Evolutionary conservation across 2,888 invertebrate species (phyloP).

Genomic region (Meghimatium bilineatum): DNA sequence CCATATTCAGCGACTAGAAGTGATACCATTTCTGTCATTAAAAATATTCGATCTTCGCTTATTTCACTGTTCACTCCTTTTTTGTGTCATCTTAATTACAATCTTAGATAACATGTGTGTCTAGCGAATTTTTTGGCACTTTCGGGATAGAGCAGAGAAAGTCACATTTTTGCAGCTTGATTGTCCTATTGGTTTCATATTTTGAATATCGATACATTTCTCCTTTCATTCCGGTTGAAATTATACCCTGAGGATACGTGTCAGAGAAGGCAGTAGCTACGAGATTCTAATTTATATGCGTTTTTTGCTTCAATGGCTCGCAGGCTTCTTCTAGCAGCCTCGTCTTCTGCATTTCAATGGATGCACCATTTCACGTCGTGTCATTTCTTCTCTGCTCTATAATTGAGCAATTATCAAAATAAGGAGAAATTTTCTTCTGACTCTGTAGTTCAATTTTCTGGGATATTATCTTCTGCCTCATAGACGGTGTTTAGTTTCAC

Average conservation of each 20-base stretch:
- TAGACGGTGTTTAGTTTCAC: neutral
- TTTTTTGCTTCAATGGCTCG: neutral
- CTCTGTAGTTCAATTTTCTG: neutral
- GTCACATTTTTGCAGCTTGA: neutral
- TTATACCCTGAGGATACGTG: slow-evolving; percentile 9
- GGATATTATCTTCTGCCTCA: neutral
- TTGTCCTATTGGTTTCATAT: slow-evolving; percentile 14
- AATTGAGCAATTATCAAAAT: slow-evolving; percentile 37
- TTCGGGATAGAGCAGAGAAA: neutral
- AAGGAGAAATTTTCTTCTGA: slow-evolving; percentile 12
- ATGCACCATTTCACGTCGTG: slow-evolving; percentile 9
- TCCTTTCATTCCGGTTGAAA: slow-evolving; percentile 11
- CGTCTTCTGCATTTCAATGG: slow-evolving; percentile 1
- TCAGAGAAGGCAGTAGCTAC: neutral
- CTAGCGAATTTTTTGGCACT: neutral
- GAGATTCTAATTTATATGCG: slow-evolving; percentile 1
- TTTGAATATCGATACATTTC: slow-evolving; percentile 5
- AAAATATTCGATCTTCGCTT: neutral
- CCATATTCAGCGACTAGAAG: neutral
- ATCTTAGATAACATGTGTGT: neutral
- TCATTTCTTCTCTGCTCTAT: slow-evolving; percentile 15
- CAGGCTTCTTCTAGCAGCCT: neutral
- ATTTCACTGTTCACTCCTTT: neutral
- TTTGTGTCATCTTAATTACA: neutral
- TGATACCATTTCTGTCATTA: neutral